Evolutionary conservation across 2,888 invertebrate genomes (phyloP), one percentile per base, ranked within the genome.

Genomic region (Xiphydria camelus): DNA sequence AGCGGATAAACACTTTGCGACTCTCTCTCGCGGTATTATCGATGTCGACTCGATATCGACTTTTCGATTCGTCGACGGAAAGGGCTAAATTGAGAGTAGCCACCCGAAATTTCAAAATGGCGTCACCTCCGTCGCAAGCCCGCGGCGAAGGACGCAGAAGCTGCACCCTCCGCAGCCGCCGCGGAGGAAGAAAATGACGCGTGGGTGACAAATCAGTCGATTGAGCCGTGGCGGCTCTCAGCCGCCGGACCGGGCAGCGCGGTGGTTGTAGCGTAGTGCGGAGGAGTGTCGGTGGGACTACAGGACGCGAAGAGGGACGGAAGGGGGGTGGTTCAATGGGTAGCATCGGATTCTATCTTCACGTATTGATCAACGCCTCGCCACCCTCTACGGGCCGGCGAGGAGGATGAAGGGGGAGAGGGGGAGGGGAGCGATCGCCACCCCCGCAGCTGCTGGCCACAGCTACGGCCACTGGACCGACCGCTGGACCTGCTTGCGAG

Each of bases 291-390:
- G 25, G 25, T 12, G n/a, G 25, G 10, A 10, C 25, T 12, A 14
- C 29, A 14, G 12, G 14, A 14, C 29, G 29, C n/a, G 44, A 21
- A 26, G 42, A 38, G 19, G 34, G 53, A 52, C 43, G 53, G 38
- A 25, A 31, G 42, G 40, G 37, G 44, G 62, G 47, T 63, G 63
- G 67, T 61, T 64, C 66, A 67, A 64, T 66, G 66, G 63, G 59
- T 61, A 70, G 73, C 75, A 74, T 73, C 66, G 75, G 73, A 75
- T 75, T 74, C 74, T 75, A 75, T 75, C 75, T 75, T 75, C 73
- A 68, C 70, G 75, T 75, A 75, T 75, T 75, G 75, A 75, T 75
- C 75, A 75, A 75, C 73, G 75, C 73, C 74, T 74, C 71, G 66
- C 72, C 68, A 69, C 72, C 64, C 65, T 64, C 61, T 55, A 57